Evolutionary conservation across 1,140 invertebrate genomes (phyloP).

Genomic region (Bombus ignitus): DNA sequence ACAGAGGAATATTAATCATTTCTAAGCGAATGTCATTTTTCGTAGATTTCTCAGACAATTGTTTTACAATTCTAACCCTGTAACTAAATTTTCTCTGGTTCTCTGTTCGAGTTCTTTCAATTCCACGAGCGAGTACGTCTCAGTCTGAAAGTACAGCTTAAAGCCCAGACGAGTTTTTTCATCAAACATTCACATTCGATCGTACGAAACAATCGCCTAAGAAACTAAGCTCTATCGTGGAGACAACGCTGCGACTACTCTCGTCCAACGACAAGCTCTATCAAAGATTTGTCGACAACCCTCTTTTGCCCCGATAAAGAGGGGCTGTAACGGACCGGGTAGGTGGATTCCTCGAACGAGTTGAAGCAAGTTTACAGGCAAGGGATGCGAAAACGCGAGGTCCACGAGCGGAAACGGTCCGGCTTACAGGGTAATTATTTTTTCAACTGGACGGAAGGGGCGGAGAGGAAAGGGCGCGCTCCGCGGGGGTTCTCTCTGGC

Average conservation of each 20-base stretch:
- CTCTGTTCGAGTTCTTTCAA: too few relatives aligned
- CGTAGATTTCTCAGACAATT: too few relatives aligned
- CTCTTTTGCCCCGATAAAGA: neutral
- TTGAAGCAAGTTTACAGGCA: neutral
- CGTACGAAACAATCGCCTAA: neutral
- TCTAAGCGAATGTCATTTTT: too few relatives aligned
- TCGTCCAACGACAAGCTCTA: neutral
- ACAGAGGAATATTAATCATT: too few relatives aligned
- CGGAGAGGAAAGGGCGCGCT: slow-evolving; percentile 32
- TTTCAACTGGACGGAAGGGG: slow-evolving; percentile 59
- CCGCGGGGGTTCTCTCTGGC: slow-evolving; percentile 35
- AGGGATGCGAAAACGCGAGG: slow-evolving; percentile 8
- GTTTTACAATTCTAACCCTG: too few relatives aligned
- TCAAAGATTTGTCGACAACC: slow-evolving; percentile 14
- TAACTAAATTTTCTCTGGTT: too few relatives aligned
- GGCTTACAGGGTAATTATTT: slow-evolving; percentile 68
- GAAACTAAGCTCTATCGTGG: neutral
- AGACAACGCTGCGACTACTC: too few relatives aligned
- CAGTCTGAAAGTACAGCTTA: neutral
- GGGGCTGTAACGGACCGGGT: neutral
- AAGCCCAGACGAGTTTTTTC: neutral
- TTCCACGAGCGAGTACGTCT: too few relatives aligned
- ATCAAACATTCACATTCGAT: neutral
- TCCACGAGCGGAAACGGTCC: slow-evolving; percentile 47
- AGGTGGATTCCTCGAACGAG: slow-evolving; percentile 14